A percentile compares a stretch with the other conserved stretches of the same genome.
Evolutionary conservation across 2,888 invertebrate species (phyloP).

Genomic region (Dicycla oo): DNA sequence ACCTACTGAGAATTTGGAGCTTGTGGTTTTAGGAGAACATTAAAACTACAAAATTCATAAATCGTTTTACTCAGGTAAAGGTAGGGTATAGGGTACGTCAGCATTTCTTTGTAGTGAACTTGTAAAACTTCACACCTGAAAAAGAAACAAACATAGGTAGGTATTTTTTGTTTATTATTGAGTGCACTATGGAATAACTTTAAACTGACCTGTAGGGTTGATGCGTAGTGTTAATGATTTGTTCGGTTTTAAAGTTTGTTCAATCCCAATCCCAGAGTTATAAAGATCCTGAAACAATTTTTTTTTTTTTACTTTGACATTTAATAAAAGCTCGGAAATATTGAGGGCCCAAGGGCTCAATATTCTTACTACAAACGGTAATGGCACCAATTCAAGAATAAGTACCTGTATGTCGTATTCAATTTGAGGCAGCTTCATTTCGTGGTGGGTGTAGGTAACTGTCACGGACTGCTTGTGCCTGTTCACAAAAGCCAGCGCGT

Average conservation of each 20-base stretch:
- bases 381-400: background rate
- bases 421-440: slow-evolving; percentile 73
- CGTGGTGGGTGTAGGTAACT: slow-evolving; percentile 68
- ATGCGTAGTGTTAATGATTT: slow-evolving; percentile 84
- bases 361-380: background rate
- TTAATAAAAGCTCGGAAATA: background rate
- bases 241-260: slow-evolving; percentile 68
- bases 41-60: background rate
- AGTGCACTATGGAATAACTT: background rate
- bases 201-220: slow-evolving; percentile 85
- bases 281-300: slow-evolving; percentile 85
- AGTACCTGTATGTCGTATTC: slow-evolving; percentile 74
- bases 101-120: slow-evolving; percentile 72
- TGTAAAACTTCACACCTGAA: slow-evolving; percentile 83
- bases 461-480: slow-evolving; percentile 70
- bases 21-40: background rate
- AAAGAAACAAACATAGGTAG: slow-evolving; percentile 13
- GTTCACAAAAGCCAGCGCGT: slow-evolving; percentile 91
- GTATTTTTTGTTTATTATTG: background rate
- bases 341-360: background rate
- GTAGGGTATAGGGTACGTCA: background rate
- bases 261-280: slow-evolving; percentile 72
- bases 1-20: background rate
- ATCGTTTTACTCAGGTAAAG: slow-evolving; percentile 3
- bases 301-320: background rate